Evolutionary conservation across 2,797 vertebrate genomes (phyloP).

Genomic region (Pogoniulus pusillus): DNA sequence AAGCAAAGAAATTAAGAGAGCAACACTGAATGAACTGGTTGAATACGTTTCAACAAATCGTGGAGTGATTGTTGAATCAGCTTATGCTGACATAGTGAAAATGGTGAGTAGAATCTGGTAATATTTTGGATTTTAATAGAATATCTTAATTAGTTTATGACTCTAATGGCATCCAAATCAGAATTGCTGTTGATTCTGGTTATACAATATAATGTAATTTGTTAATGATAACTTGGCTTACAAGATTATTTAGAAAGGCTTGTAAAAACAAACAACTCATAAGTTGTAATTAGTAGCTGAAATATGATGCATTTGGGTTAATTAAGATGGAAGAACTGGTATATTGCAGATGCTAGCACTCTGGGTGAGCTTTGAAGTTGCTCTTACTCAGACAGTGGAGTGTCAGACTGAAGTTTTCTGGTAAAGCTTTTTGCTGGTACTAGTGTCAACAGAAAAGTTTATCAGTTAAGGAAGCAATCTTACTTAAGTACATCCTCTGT

Average conservation of each 20-base stretch:
- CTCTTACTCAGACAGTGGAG: not conserved
- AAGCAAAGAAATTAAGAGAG: constrained; percentile 98
- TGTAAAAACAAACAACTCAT: constrained; percentile 7
- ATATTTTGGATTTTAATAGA: constrained; percentile 37
- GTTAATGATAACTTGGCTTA: not conserved
- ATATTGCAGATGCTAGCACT: not conserved
- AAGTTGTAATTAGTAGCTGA: constrained; percentile 33
- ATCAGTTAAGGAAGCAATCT: not conserved
- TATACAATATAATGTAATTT: not conserved
- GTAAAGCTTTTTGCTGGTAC: not conserved
- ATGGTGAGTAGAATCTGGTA: constrained; percentile 86
- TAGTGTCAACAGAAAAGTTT: not conserved
- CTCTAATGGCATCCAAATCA: not conserved
- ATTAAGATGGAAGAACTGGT: not conserved
- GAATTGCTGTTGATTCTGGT: not conserved
- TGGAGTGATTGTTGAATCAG: constrained; percentile 92
- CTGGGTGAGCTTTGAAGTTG: not conserved
- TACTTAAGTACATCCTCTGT: not conserved
- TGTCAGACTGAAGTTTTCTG: not conserved
- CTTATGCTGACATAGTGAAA: constrained; percentile 93
- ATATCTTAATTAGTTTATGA: not conserved
- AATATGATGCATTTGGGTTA: not conserved
- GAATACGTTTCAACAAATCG: constrained; percentile 97
- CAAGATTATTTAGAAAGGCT: not conserved
- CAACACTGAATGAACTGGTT: constrained; percentile 94